Evolutionary conservation across 2,797 vertebrate genomes (phyloP).

Genomic region (Cheirogaleus major): DNA sequence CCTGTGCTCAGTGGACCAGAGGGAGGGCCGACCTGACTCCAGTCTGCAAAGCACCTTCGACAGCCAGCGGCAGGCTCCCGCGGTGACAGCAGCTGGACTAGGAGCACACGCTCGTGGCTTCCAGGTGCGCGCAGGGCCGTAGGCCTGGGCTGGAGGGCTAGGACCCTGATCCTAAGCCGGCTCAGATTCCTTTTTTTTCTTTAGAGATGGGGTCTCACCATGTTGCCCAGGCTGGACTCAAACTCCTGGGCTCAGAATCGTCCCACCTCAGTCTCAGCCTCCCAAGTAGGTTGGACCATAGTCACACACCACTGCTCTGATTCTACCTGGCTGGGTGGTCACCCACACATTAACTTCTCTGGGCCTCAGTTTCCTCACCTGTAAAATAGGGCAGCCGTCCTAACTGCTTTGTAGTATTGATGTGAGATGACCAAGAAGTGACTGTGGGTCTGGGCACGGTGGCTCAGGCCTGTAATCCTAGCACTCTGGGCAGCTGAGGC

Average conservation of each 20-base stretch:
- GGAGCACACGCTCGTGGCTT: accelerated
- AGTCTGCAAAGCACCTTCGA: not conserved
- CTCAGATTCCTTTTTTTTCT: not conserved
- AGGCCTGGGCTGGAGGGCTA: not conserved
- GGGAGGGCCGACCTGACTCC: accelerated
- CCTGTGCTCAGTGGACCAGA: accelerated
- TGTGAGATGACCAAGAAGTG: not conserved
- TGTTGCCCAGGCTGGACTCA: not conserved
- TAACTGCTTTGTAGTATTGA: accelerated
- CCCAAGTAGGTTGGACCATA: not conserved
- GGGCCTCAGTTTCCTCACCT: not conserved
- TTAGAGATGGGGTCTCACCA: not conserved
- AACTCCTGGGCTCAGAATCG: not conserved
- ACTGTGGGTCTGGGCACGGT: accelerated
- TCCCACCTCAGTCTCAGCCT: not conserved
- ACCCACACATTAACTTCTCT: not conserved
- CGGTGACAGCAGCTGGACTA: accelerated
- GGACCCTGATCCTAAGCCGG: not conserved
- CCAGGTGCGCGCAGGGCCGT: too few relatives aligned
- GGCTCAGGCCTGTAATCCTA: too few relatives aligned
- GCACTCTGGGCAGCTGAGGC: too few relatives aligned
- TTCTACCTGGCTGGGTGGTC: not conserved
- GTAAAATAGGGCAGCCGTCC: not conserved
- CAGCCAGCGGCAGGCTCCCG: not conserved
- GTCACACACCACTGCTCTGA: not conserved